phyloP scores from a whole-genome alignment of 2,888 invertebrate species.

The Volucella inanis region DNA sequence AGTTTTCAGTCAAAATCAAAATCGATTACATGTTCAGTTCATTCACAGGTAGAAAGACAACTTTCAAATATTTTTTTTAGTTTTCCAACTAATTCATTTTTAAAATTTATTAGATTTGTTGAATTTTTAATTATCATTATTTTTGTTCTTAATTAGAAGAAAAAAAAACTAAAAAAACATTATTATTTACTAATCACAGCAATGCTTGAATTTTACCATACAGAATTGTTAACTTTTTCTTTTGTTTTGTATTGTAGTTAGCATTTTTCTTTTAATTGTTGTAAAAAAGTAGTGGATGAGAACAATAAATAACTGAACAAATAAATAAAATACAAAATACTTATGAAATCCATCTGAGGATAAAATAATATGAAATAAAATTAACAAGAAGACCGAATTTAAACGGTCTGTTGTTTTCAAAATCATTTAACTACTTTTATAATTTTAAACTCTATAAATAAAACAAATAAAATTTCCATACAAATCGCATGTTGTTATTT shows the following conservation, averaged over 20 bases:
- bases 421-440: constrained; percentile 36
- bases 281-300: constrained; percentile 28
- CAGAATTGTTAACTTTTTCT: constrained; percentile 32
- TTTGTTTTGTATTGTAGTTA: constrained; percentile 14
- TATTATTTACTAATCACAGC: constrained; percentile 40
- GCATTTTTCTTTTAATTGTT: constrained; percentile 12
- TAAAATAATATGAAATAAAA: constrained; percentile 17
- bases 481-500: constrained; percentile 73
- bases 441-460: constrained; percentile 30
- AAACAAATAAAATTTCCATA: constrained; percentile 24
- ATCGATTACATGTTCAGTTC: constrained; percentile 60
- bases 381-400: constrained; percentile 48
- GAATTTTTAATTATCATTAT: constrained; percentile 19
- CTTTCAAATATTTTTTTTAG: constrained; percentile 23
- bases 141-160: neutral
- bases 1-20: constrained; percentile 55
- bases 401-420: constrained; percentile 61
- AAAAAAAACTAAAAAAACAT: too few relatives aligned
- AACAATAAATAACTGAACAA: constrained; percentile 32
- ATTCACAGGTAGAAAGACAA: constrained; percentile 67
- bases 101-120: constrained; percentile 4
- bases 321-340: constrained; percentile 11
- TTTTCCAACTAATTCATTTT: constrained; percentile 25
- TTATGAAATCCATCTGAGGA: constrained; percentile 31
- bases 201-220: constrained; percentile 45